Base-by-base conservation (phyloP, 2,113 vertebrate genomes). In the Sciurus niger region DNA sequence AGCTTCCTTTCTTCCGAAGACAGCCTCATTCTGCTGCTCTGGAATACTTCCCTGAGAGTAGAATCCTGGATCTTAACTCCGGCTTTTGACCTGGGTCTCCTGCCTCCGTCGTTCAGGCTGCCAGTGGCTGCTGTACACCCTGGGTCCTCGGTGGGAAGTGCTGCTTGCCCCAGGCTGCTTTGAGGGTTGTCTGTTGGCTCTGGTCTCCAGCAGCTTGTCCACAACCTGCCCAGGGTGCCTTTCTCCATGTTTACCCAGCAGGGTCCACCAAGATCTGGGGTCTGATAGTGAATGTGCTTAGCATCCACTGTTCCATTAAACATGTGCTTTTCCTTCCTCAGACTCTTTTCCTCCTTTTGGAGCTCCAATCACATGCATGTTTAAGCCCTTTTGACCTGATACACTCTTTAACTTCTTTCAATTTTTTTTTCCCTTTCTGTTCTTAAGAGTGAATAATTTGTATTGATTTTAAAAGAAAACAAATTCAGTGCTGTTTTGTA, bases 231-330 rank as follows among this genome's bases (percentile, higher is more conserved):
- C 20, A 58, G 55, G 20, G 55, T 22, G 55, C 20, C 17, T 6
- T 55, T 4, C 5, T 78, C 34, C n/a, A 4, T 14, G 0, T 1
- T 40, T 24, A 51, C 40, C 13, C 37, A 34, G 46, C 12, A 9
- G 32, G 65, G 65, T 82, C 58, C 24, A 4, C 46, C 14, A 24
- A 95, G 51, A 22, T 55, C 55, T 60, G 0, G 30, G 30, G 30
- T 2, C 55, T 8, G 55, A 24, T 0, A 20, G 7, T 2, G 20
- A 58, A 22, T 2, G 20, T 22, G 55, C 55, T 58, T 6, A 8
- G 55, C 55, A 58, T 6, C 55, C 20, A 16, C 55, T 5, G 6
- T 8, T 7, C 55, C 20, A 1, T 8, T 48, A 48, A 48, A 48
- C 46, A 7, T 48, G 46, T 48, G 46, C 46, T 48, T 48, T 68